Evolutionary conservation across 2,888 invertebrate species (phyloP).

Genomic region (Palloptera scutellata): DNA sequence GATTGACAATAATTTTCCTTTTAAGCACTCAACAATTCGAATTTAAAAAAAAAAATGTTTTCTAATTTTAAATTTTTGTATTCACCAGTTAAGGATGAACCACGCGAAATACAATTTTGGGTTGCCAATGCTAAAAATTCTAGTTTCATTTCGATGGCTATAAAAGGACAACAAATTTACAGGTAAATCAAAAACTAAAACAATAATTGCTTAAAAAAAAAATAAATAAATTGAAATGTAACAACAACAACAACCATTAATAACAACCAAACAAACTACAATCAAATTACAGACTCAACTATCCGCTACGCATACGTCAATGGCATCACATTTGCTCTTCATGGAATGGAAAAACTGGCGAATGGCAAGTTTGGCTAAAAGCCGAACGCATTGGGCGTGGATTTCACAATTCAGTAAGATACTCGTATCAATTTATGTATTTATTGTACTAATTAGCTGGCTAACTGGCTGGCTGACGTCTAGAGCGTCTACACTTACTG

Average conservation of each 20-base stretch:
- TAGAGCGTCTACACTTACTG: too few species aligned
- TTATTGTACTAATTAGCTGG: too few species aligned
- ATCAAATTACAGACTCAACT: constrained; percentile 69
- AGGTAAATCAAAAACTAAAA: constrained; percentile 63
- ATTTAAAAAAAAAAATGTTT: too few species aligned
- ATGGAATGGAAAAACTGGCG: constrained; percentile 88
- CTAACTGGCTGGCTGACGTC: too few species aligned
- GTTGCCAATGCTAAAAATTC: constrained; percentile 81
- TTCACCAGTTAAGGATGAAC: constrained; percentile 73
- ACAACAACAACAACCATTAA: neutral
- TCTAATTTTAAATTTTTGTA: constrained; percentile 30
- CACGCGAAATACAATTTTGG: constrained; percentile 79
- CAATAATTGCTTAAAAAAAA: neutral
- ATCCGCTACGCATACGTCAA: constrained; percentile 72
- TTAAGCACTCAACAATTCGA: too few species aligned
- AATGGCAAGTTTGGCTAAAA: constrained; percentile 91
- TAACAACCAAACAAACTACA: neutral
- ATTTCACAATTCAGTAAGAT: constrained; percentile 83
- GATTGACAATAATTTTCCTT: constrained; percentile 13
- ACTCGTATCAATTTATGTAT: too few species aligned
- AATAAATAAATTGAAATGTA: neutral
- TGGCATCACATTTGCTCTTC: constrained; percentile 90
- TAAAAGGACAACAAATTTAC: constrained; percentile 84
- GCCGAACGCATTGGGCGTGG: constrained; percentile 85
- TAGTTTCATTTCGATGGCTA: constrained; percentile 82